Base-by-base conservation (phyloP, 92 coral and sea anemone species). In the Virgularia gustaviana region DNA sequence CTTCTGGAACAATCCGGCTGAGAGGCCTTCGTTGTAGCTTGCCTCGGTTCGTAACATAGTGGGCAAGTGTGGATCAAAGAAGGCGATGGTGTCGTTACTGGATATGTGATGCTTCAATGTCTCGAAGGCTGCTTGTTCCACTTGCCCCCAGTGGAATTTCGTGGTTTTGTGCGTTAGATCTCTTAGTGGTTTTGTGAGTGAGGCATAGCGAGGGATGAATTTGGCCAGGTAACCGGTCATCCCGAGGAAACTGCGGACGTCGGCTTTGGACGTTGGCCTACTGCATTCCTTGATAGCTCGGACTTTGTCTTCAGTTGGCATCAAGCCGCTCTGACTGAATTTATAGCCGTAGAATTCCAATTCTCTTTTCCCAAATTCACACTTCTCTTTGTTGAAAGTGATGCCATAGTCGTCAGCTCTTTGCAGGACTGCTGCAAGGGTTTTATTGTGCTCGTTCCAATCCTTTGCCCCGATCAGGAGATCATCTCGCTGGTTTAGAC, bases 11-110 rank as follows among this genome's bases (percentile, higher is more conserved):
- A 47, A 15, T 81, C 80, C 44, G 9, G 81, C 83, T 23, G 85
- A 75, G 0, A 82, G 79, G 6, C 88, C 89, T 75, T 86, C 83
- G 31, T 86, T 83, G 78, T 78, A 86, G 61, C 87, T 83, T 24
- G 83, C 85, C 51, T 86, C 85, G 3, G 79, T 80, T 71, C 87
- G 53, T n/a, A 83, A 70, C 83, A 83, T 78, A 45, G 73, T 76
- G 16, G 78, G 88, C 28, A 35, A 41, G 36, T 65, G 57, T 20
- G 90, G 83, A 39, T 85, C 44, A 76, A 83, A 77, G 75, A 70
- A 83, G 24, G 85, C 87, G 23, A 85, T 82, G 1, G 80, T 75
- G 38, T 72, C 57, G 0, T 81, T 52, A 59, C 43, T 77, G 22
- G 80, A 52, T 20, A 77, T 52, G 53, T 45, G 51, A 38, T 56